Evolutionary conservation across 2,113 vertebrate species (phyloP).

Genomic region (Hassar affinis): DNA sequence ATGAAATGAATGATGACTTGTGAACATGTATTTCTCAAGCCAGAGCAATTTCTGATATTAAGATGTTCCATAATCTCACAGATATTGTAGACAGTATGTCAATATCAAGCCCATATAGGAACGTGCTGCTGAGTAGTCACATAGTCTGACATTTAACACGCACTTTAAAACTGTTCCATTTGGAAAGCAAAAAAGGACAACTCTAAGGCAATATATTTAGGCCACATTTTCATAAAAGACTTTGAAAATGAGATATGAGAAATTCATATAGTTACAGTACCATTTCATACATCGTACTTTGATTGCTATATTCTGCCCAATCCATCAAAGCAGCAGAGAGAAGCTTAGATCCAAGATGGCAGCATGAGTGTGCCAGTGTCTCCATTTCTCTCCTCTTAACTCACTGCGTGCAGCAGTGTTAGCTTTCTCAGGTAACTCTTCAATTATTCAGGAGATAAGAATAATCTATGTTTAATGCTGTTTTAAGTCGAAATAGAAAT

Average conservation of each 20-base stretch:
- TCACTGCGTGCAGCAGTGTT: background rate
- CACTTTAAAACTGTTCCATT: background rate
- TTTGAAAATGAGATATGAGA: background rate
- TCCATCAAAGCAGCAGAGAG: background rate
- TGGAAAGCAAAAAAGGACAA: background rate
- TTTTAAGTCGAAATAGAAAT: conserved; percentile 49
- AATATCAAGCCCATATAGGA: background rate
- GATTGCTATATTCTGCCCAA: background rate
- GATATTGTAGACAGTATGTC: background rate
- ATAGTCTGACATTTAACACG: background rate
- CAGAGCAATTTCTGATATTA: background rate
- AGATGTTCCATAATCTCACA: background rate
- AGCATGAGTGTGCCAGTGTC: background rate
- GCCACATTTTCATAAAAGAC: background rate
- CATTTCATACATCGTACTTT: background rate
- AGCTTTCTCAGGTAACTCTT: conserved; percentile 37
- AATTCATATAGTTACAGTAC: background rate
- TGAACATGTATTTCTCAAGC: background rate
- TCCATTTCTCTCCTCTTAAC: background rate
- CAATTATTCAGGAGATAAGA: conserved; percentile 52
- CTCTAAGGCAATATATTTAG: background rate
- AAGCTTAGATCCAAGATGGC: conserved; percentile 14
- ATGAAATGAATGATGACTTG: background rate
- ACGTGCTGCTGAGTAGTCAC: background rate
- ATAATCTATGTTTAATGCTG: conserved; percentile 44